phyloP scores from a whole-genome alignment of 2,113 vertebrate genomes.

The Misgurnus mizolepis region DNA sequence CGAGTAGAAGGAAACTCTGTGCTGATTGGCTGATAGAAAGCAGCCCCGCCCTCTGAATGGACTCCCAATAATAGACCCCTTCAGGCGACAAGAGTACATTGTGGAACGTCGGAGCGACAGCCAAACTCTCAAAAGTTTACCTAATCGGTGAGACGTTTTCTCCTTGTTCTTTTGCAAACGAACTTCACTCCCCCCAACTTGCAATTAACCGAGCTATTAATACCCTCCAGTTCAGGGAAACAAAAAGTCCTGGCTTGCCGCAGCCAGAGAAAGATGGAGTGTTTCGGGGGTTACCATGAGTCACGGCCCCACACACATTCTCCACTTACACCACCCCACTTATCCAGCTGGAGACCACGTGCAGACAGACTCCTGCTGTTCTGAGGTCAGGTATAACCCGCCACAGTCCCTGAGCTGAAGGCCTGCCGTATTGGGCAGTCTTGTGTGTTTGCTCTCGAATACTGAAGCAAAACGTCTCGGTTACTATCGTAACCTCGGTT shows the following conservation, averaged over 20 bases:
- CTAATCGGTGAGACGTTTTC: constrained; percentile 50
- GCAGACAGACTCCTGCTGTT: constrained; percentile 45
- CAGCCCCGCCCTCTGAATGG: constrained; percentile 54
- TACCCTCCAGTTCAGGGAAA: constrained; percentile 38
- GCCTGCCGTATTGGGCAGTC: constrained; percentile 22
- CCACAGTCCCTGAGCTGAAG: constrained; percentile 29
- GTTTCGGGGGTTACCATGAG: constrained; percentile 49
- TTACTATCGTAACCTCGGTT: too few relatives aligned
- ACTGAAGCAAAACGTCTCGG: constrained; percentile 4
- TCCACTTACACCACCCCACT: constrained; percentile 19
- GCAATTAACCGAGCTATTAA: constrained; percentile 55
- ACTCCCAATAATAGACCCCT: constrained; percentile 46
- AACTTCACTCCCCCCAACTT: constrained; percentile 44
- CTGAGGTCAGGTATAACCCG: constrained; percentile 52
- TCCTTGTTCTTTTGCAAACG: constrained; percentile 49
- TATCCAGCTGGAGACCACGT: constrained; percentile 47
- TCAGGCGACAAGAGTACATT: constrained; percentile 43
- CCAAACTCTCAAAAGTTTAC: constrained; percentile 54
- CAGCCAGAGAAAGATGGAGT: constrained; percentile 32
- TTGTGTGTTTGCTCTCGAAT: constrained; percentile 15
- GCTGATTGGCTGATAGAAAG: constrained; percentile 45
- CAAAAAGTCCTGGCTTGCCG: constrained; percentile 15
- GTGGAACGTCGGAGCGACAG: constrained; percentile 43
- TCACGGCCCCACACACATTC: constrained; percentile 42
- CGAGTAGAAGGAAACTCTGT: constrained; percentile 46